Base-by-base conservation (phyloP, 2,113 vertebrate genomes). In the Scalopus aquaticus region DNA sequence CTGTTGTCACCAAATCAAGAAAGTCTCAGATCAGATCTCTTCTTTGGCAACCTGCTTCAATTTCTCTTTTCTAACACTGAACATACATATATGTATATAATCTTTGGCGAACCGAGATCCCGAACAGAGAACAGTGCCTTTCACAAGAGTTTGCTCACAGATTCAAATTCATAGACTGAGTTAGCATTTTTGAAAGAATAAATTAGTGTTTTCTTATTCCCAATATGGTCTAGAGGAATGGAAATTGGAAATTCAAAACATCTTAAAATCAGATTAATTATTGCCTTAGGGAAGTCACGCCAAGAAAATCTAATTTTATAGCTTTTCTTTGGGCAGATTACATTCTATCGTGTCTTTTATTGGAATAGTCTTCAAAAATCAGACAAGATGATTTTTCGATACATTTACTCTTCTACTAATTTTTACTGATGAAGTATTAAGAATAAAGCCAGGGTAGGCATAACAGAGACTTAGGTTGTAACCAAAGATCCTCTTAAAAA, bases 161-260 rank as follows among this genome's bases (percentile, higher is more conserved):
- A 78, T 72, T 89, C 35, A 78, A 76, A 85, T 65, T 35, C 80
- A 51, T 3, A 44, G 11, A 32, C 2, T 12, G 19, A 73, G 28
- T 83, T 49, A 64, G 32, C 62, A 60, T 51, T 90, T 80, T 72
- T 93, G 5, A 93, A 80, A 80, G 5, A 20, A 2, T 26, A 69
- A 74, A 49, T 88, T 64, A 77, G 64, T 56, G 51, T 58, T 69
- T 28, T 35, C 17, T 49, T 15, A 58, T 85, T 64, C n/a, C 24
- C 9, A 6, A 9, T 44, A 44, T 6, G 60, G 83, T 80, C 39
- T 78, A 85, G 28, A 76, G 51, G 1, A 39, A 74, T 28, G 24
- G 39, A 92, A 89, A 77, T 88, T 37, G 74, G 58, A 88, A 88
- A 78, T 69, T 73, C 2, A 83, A 79, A 60, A 44, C 32, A 83